These are phyloP conservation scores for Thecophora atra DNA, from an alignment of 2,888 invertebrate species.

Conservation along the genomic window DNA sequence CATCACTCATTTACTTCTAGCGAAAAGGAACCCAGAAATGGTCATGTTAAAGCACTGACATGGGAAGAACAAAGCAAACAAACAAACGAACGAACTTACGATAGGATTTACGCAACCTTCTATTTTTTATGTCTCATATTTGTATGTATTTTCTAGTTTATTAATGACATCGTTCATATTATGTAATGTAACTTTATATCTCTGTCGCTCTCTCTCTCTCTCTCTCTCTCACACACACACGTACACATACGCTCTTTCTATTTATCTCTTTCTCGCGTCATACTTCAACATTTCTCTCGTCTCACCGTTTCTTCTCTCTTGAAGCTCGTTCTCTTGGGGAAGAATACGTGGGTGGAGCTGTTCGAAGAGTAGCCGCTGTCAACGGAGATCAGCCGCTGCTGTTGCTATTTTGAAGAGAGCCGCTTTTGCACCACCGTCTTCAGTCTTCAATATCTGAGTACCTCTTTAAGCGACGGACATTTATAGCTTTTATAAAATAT, in stretches of 20 bases:
- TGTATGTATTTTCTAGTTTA: slow-evolving; percentile 19
- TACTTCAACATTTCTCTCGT: slow-evolving; percentile 19
- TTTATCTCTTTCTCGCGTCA: not conserved
- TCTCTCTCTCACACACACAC: not conserved
- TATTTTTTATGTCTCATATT: slow-evolving; percentile 22
- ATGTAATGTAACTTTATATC: slow-evolving; percentile 39
- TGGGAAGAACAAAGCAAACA: slow-evolving; percentile 28
- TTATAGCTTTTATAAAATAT: slow-evolving; percentile 60
- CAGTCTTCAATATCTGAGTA: slow-evolving; percentile 38
- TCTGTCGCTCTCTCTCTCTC: slow-evolving; percentile 18
- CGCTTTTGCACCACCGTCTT: slow-evolving; percentile 42
- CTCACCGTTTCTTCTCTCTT: slow-evolving; percentile 4
- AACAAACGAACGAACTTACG: slow-evolving; percentile 40
- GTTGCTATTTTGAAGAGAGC: slow-evolving; percentile 15
- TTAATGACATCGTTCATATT: slow-evolving; percentile 40
- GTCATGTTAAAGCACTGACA: slow-evolving; percentile 2
- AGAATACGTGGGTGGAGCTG: not conserved
- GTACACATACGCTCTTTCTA: not conserved
- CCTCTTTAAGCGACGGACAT: slow-evolving; percentile 43
- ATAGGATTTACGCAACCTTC: slow-evolving; percentile 32
- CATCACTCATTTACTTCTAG: slow-evolving; percentile 27
- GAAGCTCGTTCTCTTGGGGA: not conserved
- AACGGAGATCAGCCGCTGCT: not conserved
- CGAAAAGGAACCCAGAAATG: slow-evolving; percentile 37
- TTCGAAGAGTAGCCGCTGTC: not conserved